A percentile compares a stretch with the other conserved stretches of the same genome.
phyloP scores from a whole-genome alignment of 2,113 vertebrate genomes.

The Salminus brasiliensis region DNA sequence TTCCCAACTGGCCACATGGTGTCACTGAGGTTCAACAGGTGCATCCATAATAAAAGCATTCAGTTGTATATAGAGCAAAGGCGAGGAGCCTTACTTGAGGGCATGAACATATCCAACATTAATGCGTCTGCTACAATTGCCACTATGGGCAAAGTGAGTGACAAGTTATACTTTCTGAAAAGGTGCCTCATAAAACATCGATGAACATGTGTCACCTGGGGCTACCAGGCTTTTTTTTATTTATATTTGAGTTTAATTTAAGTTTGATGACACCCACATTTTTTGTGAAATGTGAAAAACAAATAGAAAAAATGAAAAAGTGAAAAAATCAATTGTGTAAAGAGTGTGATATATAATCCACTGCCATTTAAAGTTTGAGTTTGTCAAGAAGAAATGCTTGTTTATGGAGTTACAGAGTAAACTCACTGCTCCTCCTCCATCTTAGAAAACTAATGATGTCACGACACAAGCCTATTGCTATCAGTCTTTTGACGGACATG shows the following conservation, averaged over 20 bases:
- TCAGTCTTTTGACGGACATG: neutral
- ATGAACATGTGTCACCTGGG: neutral
- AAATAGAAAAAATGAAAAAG: no score
- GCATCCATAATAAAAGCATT: neutral
- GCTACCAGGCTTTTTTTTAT: neutral
- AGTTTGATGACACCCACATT: neutral
- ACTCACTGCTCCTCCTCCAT: slow-evolving; percentile 40
- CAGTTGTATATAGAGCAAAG: neutral
- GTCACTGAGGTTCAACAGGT: neutral
- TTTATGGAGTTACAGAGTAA: slow-evolving; percentile 52
- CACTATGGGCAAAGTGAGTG: neutral
- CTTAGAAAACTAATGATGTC: slow-evolving; percentile 29
- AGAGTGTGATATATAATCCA: no score
- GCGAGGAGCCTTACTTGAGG: neutral
- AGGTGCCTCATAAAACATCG: neutral
- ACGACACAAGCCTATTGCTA: slow-evolving; percentile 3
- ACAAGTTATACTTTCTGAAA: neutral
- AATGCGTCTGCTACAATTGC: neutral
- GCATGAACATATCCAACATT: neutral
- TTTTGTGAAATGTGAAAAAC: no score
- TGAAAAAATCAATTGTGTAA: no score
- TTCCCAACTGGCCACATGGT: neutral
- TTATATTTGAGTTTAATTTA: neutral
- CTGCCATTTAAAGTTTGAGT: no score
- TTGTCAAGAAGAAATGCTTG: neutral